Evolutionary conservation across 2,888 invertebrate genomes (phyloP).

Genomic region (Lepidocyrtoides sp.): DNA sequence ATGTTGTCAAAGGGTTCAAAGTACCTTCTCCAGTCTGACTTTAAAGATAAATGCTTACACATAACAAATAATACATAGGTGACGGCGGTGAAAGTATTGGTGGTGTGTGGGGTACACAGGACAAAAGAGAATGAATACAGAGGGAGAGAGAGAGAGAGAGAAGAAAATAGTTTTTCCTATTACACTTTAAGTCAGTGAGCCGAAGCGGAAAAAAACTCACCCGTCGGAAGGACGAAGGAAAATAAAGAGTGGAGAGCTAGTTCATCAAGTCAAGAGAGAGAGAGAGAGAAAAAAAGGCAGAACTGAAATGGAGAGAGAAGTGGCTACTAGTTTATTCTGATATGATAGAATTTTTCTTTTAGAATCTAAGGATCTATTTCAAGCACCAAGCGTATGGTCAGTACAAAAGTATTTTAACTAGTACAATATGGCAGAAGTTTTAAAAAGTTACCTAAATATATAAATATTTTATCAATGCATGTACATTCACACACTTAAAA

Average conservation of each 20-base stretch:
- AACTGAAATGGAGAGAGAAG: too few relatives aligned
- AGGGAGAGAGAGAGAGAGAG: constrained; percentile 16
- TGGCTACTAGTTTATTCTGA: constrained; percentile 30
- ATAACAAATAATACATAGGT: not conserved
- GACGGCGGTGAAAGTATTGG: constrained; percentile 17
- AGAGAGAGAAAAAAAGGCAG: not conserved
- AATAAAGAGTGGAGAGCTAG: not conserved
- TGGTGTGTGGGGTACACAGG: not conserved
- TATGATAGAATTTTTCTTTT: not conserved
- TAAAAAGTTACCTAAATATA: not conserved
- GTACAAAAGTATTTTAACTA: too few relatives aligned
- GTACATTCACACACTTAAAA: not conserved
- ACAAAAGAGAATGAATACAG: constrained; percentile 28
- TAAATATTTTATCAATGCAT: not conserved
- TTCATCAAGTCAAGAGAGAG: constrained; percentile 35
- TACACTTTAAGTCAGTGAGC: constrained; percentile 60
- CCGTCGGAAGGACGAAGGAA: constrained; percentile 11
- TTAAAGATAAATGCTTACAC: not conserved
- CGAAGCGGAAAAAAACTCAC: constrained; percentile 42
- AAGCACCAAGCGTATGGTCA: not conserved
- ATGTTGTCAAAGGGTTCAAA: constrained; percentile 13
- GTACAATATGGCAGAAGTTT: not conserved
- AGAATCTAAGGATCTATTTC: constrained; percentile 27
- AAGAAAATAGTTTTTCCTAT: constrained; percentile 30
- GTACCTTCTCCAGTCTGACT: not conserved